Evolutionary conservation across 2,888 invertebrate genomes (phyloP), one percentile per base, ranked within the genome.

Genomic region (Pilophorus perplexus): DNA sequence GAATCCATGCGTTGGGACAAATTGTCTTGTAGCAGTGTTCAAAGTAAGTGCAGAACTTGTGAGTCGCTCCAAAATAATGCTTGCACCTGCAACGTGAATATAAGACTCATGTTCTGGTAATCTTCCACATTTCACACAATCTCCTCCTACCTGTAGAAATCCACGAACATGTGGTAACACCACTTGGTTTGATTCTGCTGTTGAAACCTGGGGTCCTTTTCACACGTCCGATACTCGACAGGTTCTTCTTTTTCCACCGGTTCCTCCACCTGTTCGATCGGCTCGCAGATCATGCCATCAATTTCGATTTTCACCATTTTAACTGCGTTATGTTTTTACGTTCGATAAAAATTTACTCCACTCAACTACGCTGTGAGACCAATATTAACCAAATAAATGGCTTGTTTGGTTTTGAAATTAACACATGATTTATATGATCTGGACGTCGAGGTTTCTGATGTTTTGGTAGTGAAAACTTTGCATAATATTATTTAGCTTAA

Each of bases 31-130:
- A 95, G n/a, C 85, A 87, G 72, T 84, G 85, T 78, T 89, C 84
- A 83, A 95, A 97, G 79, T 93, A 94, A 71, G 88, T 80, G 81
- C 97, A 97, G 3, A 93, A 89, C 70, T 87, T 85, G 78, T 89
- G 91, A 27, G 85, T 83, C 73, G 86, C 84, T 14, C 93, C 93
- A 74, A 92, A 90, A 62, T 89, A 84, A 78, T 90, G 90, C 78
- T 85, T 84, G 81, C 96, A 97, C 28, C 96, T 87, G 50, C 6
- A 59, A 66, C 37, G 5, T 25, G 33, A 18, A 75, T 27, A n/a
- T n/a, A n/a, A n/a, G n/a, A n/a, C n/a, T 33, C 12, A 33, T 33
- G 6, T 6, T 33, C 6, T 8, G 6, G 33, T 6, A 33, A 33
- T 12, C 33, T n/a, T n/a, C n/a, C n/a, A n/a, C n/a, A n/a, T n/a